phyloP scores from a whole-genome alignment of 1,140 invertebrate species.

The Heliconius hewitsoni region DNA sequence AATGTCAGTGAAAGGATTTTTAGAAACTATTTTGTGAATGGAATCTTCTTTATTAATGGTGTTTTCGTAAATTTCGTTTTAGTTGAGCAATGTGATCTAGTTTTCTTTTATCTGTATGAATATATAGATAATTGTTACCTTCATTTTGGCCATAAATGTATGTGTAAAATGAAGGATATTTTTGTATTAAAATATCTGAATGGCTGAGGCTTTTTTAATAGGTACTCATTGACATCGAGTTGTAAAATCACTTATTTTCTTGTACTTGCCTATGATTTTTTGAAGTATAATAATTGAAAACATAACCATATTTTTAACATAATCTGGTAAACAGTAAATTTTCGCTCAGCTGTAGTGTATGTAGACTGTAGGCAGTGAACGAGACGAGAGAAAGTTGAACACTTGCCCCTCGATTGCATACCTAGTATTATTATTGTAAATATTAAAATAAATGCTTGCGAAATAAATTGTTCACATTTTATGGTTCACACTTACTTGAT shows the following conservation, averaged over 20 bases:
- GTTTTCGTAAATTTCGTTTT: background rate
- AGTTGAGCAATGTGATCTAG: background rate
- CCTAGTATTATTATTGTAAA: background rate
- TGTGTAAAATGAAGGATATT: no score
- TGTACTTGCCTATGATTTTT: background rate
- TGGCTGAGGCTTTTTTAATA: no score
- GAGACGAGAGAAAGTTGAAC: conserved; percentile 24
- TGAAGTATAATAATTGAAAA: background rate
- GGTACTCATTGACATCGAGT: no score
- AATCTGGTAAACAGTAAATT: conserved; percentile 24
- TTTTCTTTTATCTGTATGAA: background rate
- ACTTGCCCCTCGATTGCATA: conserved; percentile 21
- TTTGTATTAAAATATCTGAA: no score
- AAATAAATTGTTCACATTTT: background rate
- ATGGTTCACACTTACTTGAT: background rate
- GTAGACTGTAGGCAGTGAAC: conserved; percentile 15
- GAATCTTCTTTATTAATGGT: background rate
- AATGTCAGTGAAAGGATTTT: conserved; percentile 4
- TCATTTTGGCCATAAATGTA: no score
- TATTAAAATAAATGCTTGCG: background rate
- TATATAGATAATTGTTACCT: background rate
- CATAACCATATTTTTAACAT: background rate
- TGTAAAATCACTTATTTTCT: no score
- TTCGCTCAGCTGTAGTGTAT: conserved; percentile 22
- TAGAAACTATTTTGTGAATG: conserved; percentile 9